Conservation (phyloP, 2,888 invertebrate genomes). For the Scotopteryx bipunctaria region DNA sequence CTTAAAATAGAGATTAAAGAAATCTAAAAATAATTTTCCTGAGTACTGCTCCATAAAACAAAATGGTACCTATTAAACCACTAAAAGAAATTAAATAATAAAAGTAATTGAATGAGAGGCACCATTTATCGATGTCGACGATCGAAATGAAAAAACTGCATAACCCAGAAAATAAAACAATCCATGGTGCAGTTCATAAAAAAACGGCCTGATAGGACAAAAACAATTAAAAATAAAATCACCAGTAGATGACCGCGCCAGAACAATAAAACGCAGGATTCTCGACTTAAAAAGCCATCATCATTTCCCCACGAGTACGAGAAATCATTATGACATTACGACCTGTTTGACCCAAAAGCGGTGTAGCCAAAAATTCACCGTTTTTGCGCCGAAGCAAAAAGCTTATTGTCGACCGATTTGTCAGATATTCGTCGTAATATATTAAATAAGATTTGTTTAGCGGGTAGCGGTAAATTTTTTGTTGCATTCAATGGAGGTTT, state of each 20-base stretch:
- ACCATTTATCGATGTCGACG: too few relatives aligned
- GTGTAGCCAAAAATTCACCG: constrained; percentile 29
- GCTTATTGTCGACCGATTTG: constrained; percentile 42
- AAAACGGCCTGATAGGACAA: constrained; percentile 5
- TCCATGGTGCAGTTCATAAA: neutral
- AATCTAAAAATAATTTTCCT: too few relatives aligned
- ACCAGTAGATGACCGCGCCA: constrained; percentile 14
- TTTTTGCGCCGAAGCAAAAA: constrained; percentile 40
- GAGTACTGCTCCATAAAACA: too few relatives aligned
- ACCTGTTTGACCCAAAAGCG: constrained; percentile 36
- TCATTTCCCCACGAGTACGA: constrained; percentile 35
- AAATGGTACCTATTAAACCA: too few relatives aligned
- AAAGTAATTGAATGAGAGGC: too few relatives aligned
- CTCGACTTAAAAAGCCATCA: constrained; percentile 36
- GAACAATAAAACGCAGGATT: constrained; percentile 34
- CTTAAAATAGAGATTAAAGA: too few relatives aligned
- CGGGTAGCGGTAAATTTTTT: constrained; percentile 48
- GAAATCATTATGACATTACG: constrained; percentile 34
- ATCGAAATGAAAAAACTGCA: constrained; percentile 9
- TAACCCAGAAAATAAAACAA: constrained; percentile 3
- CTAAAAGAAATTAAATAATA: constrained; percentile 2
- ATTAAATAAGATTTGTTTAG: constrained; percentile 58
- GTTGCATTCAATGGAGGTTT: constrained; percentile 40
- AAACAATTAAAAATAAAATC: constrained; percentile 20
- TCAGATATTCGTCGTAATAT: constrained; percentile 52